phyloP scores from a whole-genome alignment of 1,140 invertebrate genomes.

The Halesus radiatus region DNA sequence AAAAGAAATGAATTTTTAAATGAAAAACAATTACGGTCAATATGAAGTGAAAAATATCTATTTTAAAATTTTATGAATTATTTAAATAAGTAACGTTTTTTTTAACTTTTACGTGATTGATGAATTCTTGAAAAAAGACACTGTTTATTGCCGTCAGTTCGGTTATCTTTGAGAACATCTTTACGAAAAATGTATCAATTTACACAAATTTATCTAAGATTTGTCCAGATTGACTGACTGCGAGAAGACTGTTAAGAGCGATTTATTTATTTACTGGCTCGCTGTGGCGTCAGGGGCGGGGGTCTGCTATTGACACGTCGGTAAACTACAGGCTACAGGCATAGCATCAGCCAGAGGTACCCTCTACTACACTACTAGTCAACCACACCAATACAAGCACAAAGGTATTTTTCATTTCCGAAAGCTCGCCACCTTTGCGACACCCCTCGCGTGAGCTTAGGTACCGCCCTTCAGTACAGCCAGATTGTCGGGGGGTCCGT shows the following conservation, averaged over 20 bases:
- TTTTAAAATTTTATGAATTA: no score
- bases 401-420: slow-evolving; percentile 54
- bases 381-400: slow-evolving; percentile 38
- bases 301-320: slow-evolving; percentile 54
- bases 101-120: no score
- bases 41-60: no score
- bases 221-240: neutral
- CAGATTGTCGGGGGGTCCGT: neutral
- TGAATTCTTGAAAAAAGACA: no score
- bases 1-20: no score
- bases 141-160: no score
- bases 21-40: no score
- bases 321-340: neutral
- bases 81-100: no score
- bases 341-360: no score
- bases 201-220: no score
- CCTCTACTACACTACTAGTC: no score
- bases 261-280: slow-evolving; percentile 31
- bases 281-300: slow-evolving; percentile 21
- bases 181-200: neutral
- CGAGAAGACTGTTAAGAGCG: neutral
- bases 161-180: no score
- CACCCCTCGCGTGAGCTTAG: slow-evolving; percentile 9
- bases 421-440: slow-evolving; percentile 37
- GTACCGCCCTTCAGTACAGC: slow-evolving; percentile 5